phyloP scores from a whole-genome alignment of 1,140 invertebrate genomes.

The Leptestheria dahalacensis region DNA sequence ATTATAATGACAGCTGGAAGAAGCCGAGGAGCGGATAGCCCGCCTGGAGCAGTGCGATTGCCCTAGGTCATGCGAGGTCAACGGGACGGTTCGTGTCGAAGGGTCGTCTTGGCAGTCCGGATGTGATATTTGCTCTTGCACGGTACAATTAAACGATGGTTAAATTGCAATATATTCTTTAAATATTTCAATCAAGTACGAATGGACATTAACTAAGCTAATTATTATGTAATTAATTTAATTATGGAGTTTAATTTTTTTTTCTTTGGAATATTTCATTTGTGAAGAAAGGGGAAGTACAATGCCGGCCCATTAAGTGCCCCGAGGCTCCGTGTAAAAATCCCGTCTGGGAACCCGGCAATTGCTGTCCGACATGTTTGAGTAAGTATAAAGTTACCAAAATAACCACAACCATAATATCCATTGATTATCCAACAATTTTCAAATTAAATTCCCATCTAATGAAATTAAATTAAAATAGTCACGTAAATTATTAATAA shows the following conservation, averaged over 20 bases:
- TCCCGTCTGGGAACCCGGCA: conserved; percentile 52
- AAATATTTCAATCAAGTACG: not conserved
- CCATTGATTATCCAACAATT: too few relatives aligned
- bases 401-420: not conserved
- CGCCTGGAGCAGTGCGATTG: conserved; percentile 76
- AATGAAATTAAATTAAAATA: too few relatives aligned
- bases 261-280: conserved; percentile 10
- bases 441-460: too few relatives aligned
- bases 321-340: conserved; percentile 56
- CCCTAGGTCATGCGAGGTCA: conserved; percentile 65
- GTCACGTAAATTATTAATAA: too few relatives aligned
- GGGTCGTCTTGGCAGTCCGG: conserved; percentile 63
- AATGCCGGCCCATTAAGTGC: conserved; percentile 62
- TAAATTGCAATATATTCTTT: not conserved
- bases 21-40: conserved; percentile 53
- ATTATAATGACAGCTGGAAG: conserved; percentile 46
- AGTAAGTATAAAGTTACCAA: conserved; percentile 45
- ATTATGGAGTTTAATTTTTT: conserved; percentile 13
- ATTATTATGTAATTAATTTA: conserved; percentile 6
- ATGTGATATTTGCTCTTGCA: conserved; percentile 66
- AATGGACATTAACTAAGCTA: not conserved
- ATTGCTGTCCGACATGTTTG: conserved; percentile 71
- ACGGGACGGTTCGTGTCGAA: conserved; percentile 55
- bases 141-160: conserved; percentile 35
- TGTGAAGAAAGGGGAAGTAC: conserved; percentile 59